Base-by-base conservation (phyloP, 2,797 vertebrate genomes). In the Rhyacichthys aspro region DNA sequence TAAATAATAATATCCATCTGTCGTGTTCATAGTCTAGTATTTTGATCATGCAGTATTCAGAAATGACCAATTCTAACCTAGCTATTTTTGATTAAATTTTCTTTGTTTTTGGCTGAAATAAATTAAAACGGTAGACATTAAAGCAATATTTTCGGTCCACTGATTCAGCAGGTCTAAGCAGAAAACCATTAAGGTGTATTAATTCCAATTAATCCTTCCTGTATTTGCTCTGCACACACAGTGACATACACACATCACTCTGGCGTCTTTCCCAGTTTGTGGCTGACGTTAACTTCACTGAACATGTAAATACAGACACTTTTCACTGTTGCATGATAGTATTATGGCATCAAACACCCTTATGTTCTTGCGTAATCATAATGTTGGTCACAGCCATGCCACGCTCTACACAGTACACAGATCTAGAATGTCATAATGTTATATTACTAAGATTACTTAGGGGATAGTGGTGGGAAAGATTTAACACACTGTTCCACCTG, bases 311-410 rank as follows among this genome's bases (percentile, higher is more conserved):
- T 62, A 80, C 58, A 70, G 76, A 81, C 19, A 1, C 34, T 8
- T 69, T 63, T 70, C 68, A 55, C 47, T 59, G 64, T 70, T 61
- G 62, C 54, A 11, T 77, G 54, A 59, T 55, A 32, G 61, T 87
- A 70, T 79, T 71, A 53, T 78, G 65, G 64, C 52, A 73, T 66
- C 76, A 77, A 66, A 66, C 3, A 3, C 71, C 81, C 75, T 52
- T 58, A 81, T 52, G 34, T 53, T 34, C n/a, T 63, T 71, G 55
- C 1, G 2, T 67, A 79, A 79, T 33, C 17, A 23, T 43, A 23
- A 39, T n/a, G 43, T 23, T 66, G 53, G 23, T 46, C 54, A 71
- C 19, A 34, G 55, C 46, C 37, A 18, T 19, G 28, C 12, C n/a
- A n/a, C n/a, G n/a, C n/a, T n/a, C n/a, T n/a, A n/a, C n/a, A n/a